Conservation (phyloP, 1,140 invertebrate species). For the Trichonephila inaurata region DNA sequence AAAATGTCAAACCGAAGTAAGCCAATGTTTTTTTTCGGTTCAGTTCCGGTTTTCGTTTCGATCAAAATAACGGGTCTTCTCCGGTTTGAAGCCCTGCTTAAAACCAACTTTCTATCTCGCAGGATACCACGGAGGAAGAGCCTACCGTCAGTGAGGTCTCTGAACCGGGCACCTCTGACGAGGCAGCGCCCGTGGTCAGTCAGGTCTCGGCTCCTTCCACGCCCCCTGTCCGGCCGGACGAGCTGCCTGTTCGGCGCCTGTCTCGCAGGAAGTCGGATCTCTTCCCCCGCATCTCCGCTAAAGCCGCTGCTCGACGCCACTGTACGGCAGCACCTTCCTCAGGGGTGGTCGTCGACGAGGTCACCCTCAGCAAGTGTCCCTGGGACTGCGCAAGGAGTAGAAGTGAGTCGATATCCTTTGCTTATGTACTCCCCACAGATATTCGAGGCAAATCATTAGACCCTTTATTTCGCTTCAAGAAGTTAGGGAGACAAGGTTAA, state of each 20-base stretch:
- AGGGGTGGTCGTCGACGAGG: conserved; percentile 47
- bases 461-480: too few relatives aligned
- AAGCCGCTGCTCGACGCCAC: conserved; percentile 50
- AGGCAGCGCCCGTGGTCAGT: neutral
- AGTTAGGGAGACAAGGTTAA: too few relatives aligned
- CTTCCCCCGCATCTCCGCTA: conserved; percentile 70
- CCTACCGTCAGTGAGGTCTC: conserved; percentile 58
- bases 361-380: conserved; percentile 71
- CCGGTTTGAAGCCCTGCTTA: too few relatives aligned
- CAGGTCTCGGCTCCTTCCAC: neutral
- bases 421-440: too few relatives aligned
- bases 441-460: too few relatives aligned
- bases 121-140: conserved; percentile 72
- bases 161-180: conserved; percentile 39
- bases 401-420: neutral
- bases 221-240: conserved; percentile 32
- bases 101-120: neutral
- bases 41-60: too few relatives aligned
- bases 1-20: too few relatives aligned
- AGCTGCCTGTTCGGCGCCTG: conserved; percentile 19
- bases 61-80: too few relatives aligned
- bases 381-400: conserved; percentile 69
- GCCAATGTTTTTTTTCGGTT: too few relatives aligned
- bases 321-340: neutral
- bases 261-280: conserved; percentile 64